Percentiles rank a stretch among this genome's conserved stretches.
phyloP scores from a whole-genome alignment of 2,113 vertebrate species.

The Stictonetta naevosa region DNA sequence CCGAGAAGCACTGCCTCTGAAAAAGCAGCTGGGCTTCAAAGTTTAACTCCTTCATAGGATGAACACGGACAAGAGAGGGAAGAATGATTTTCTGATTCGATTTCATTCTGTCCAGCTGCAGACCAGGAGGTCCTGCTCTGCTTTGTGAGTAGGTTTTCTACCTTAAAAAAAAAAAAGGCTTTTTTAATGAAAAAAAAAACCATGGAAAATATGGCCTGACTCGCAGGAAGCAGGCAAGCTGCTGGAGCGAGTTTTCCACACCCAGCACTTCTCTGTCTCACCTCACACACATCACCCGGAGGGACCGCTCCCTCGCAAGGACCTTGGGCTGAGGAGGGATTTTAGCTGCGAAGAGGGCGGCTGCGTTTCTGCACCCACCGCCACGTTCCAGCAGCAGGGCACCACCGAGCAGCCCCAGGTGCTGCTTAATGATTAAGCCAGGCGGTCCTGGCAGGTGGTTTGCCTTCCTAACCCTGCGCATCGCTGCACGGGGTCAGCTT shows the following conservation, averaged over 20 bases:
- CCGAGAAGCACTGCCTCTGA: neutral
- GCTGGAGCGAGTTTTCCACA: neutral
- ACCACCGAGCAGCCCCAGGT: neutral
- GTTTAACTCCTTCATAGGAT: neutral
- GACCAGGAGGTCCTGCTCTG: neutral
- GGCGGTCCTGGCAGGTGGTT: neutral
- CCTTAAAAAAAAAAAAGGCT: neutral
- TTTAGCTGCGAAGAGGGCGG: neutral
- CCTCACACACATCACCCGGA: neutral
- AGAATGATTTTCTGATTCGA: neutral
- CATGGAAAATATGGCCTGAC: neutral
- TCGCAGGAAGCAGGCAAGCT: neutral
- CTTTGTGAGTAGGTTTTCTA: neutral
- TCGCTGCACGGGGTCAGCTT: neutral
- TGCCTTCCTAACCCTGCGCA: neutral
- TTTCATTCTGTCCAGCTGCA: neutral
- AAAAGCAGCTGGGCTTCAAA: neutral
- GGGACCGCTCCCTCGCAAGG: neutral
- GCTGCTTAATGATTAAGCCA: conserved; percentile 41
- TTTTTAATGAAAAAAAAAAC: neutral
- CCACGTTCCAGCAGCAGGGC: neutral
- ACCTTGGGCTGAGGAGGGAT: neutral
- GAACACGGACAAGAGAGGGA: neutral
- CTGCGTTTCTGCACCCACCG: neutral
- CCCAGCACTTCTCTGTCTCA: neutral